A percentile compares a stretch with the other conserved stretches of the same genome.
Conservation (phyloP, 2,113 vertebrate species). For the Poecile atricapillus region DNA sequence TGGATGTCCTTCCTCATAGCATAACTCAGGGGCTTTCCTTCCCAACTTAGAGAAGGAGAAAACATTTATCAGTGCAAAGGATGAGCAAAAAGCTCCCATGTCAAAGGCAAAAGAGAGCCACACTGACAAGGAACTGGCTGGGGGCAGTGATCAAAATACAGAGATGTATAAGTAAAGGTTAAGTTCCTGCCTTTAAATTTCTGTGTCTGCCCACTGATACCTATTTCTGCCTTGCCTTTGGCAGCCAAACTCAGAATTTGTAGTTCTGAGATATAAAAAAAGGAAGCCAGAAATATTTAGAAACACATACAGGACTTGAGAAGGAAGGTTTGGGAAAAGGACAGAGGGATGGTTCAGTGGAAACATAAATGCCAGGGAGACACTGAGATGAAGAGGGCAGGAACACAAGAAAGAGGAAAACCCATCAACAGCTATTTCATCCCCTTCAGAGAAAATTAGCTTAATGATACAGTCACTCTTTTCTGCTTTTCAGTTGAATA, state of each 20-base stretch:
- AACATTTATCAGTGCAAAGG: background rate
- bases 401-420: background rate
- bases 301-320: background rate
- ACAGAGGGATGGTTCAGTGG: fast-evolving
- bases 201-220: background rate
- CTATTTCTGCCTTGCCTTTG: background rate
- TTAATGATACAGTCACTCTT: background rate
- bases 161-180: background rate
- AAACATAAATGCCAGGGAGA: background rate
- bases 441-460: background rate
- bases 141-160: background rate
- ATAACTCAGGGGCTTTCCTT: background rate
- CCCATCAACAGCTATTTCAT: background rate
- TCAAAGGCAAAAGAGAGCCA: background rate
- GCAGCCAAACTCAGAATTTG: background rate
- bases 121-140: background rate
- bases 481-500: background rate
- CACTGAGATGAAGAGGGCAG: background rate
- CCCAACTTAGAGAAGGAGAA: background rate
- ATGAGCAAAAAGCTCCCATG: background rate
- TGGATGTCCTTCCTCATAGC: background rate
- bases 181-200: background rate
- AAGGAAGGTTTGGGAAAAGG: background rate
- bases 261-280: background rate
- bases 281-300: background rate